Evolutionary conservation across 2,797 vertebrate species (phyloP).

Genomic region (Crenichthys baileyi): DNA sequence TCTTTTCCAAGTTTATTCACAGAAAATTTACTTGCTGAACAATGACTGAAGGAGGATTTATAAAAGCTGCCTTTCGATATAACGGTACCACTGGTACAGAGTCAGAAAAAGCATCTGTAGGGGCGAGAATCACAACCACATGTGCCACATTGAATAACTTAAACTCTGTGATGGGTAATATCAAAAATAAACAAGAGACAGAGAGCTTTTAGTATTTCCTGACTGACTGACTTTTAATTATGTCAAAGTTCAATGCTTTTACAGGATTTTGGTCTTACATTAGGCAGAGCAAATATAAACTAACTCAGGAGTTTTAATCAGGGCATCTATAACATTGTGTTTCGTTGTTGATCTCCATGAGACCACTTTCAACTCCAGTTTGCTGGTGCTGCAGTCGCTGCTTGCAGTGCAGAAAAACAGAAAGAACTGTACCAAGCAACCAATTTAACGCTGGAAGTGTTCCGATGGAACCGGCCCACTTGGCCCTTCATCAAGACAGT

Average conservation of each 20-base stretch:
- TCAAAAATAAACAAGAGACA: neutral
- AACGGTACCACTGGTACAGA: neutral
- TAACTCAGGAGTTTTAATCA: neutral
- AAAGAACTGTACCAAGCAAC: neutral
- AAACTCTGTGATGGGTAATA: neutral
- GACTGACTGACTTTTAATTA: neutral
- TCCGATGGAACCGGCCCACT: neutral
- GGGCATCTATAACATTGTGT: neutral
- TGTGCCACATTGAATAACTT: neutral
- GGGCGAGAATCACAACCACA: neutral
- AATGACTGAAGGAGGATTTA: neutral
- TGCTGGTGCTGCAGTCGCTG: neutral
- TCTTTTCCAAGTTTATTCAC: neutral
- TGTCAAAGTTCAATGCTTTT: neutral
- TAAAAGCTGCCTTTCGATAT: neutral
- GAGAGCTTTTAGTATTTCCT: neutral
- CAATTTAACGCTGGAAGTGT: neutral
- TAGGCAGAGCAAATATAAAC: neutral
- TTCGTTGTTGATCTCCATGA: neutral
- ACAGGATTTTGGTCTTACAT: neutral
- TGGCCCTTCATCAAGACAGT: too few relatives aligned
- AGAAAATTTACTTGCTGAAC: neutral
- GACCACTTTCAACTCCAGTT: neutral
- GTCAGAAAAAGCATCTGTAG: neutral
- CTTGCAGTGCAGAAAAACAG: neutral